These are phyloP conservation scores for Silvanus unidentatus DNA, from an alignment of 2,888 invertebrate species.

Conservation along the genomic window DNA sequence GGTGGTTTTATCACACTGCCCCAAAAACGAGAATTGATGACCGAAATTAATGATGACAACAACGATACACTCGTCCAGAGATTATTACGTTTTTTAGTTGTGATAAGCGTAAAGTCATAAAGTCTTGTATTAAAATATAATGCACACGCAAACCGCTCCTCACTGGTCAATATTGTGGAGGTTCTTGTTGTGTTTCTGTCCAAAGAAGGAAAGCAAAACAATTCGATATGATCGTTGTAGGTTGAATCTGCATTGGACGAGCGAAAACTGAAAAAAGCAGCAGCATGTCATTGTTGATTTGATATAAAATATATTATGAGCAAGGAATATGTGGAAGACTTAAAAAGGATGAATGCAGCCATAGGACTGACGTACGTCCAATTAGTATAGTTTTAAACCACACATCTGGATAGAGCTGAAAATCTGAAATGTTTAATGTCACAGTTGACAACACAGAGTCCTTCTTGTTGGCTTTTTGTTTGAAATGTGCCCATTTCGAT, in stretches of 20 bases:
- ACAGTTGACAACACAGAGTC: no score
- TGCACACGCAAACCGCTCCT: no score
- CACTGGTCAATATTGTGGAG: no score
- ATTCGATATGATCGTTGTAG: no score
- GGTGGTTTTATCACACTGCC: no score
- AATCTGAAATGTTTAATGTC: conserved; percentile 35
- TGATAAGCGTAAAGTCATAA: no score
- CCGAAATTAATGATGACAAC: conserved; percentile 28
- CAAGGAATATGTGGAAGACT: conserved; percentile 36
- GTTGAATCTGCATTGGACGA: no score
- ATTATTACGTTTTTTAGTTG: background rate
- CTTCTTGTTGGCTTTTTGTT: no score
- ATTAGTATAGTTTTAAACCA: conserved; percentile 45
- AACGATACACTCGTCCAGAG: conserved; percentile 11
- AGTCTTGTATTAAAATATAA: no score
- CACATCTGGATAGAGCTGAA: conserved; percentile 40
- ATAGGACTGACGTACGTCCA: conserved; percentile 44
- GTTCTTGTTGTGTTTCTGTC: no score
- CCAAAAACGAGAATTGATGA: conserved; percentile 37
- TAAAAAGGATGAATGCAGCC: conserved; percentile 39
- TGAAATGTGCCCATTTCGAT: conserved; percentile 21
- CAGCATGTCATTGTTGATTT: conserved; percentile 22
- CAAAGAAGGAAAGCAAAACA: no score
- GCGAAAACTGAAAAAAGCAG: background rate
- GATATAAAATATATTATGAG: conserved; percentile 34